These are phyloP conservation scores for Calidris pugnax DNA, from an alignment of 2,113 vertebrate genomes.

Conservation along the genomic window DNA sequence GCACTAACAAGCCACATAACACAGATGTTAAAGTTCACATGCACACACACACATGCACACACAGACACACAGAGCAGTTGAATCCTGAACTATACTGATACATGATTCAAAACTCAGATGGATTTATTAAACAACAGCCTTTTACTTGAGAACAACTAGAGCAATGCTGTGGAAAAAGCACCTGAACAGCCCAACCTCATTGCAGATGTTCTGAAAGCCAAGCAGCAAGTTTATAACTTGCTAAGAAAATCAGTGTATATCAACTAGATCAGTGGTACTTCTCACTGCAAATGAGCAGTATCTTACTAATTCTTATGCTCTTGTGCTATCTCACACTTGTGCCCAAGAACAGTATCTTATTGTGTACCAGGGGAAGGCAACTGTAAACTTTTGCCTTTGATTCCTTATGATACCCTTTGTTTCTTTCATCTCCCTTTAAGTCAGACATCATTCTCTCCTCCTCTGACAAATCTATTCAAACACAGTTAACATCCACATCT, in stretches of 20 bases:
- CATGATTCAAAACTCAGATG: no score
- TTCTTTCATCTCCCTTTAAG: not conserved
- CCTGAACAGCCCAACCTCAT: not conserved
- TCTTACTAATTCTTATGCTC: not conserved
- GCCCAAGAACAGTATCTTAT: not conserved
- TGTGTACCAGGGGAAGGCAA: not conserved
- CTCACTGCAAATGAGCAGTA: not conserved
- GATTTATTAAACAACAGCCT: not conserved
- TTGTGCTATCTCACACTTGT: not conserved
- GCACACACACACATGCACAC: no score
- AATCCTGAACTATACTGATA: no score
- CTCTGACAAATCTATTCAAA: not conserved
- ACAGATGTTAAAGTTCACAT: no score
- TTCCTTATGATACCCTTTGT: not conserved
- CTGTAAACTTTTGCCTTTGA: not conserved
- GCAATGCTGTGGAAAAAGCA: not conserved
- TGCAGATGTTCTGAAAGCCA: not conserved
- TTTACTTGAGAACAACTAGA: not conserved
- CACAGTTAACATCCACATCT: not conserved
- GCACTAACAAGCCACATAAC: not conserved
- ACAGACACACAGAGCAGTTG: no score
- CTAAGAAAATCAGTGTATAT: not conserved
- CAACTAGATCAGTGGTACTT: not conserved
- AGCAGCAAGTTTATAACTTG: constrained; percentile 13
- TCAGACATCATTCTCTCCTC: not conserved